These are phyloP conservation scores for Halictus rubicundus DNA, from an alignment of 1,140 invertebrate species.

Conservation along the genomic window DNA sequence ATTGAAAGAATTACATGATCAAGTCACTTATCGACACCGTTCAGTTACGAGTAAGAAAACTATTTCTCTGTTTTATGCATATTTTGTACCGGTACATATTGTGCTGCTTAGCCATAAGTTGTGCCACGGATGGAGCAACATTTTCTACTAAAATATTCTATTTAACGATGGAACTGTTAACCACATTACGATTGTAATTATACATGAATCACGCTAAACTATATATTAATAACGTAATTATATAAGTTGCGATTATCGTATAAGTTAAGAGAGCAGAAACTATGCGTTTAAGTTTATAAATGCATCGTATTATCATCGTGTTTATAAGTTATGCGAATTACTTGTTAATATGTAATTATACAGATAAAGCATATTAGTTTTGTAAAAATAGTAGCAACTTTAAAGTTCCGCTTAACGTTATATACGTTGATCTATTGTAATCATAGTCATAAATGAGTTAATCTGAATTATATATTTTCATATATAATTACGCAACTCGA, in stretches of 20 bases:
- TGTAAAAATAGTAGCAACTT: slow-evolving; percentile 45
- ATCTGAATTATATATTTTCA: slow-evolving; percentile 47
- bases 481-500: slow-evolving; percentile 31
- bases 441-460: slow-evolving; percentile 23
- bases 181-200: slow-evolving; percentile 47
- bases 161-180: slow-evolving; percentile 57
- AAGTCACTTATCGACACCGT: neutral
- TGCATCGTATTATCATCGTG: slow-evolving; percentile 30
- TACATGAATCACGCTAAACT: slow-evolving; percentile 35
- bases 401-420: slow-evolving; percentile 31
- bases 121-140: slow-evolving; percentile 54
- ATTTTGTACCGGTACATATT: slow-evolving; percentile 60
- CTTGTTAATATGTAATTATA: slow-evolving; percentile 54
- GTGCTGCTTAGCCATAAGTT: slow-evolving; percentile 62
- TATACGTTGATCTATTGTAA: slow-evolving; percentile 13
- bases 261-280: slow-evolving; percentile 29
- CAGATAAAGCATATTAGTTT: slow-evolving; percentile 31
- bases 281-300: slow-evolving; percentile 40
- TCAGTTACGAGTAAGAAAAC: neutral
- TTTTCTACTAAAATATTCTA: slow-evolving; percentile 57
- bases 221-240: slow-evolving; percentile 38
- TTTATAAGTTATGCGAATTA: slow-evolving; percentile 39
- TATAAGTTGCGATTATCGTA: slow-evolving; percentile 31
- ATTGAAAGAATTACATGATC: slow-evolving; percentile 31
- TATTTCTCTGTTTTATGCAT: slow-evolving; percentile 8